Evolutionary conservation across 2,797 vertebrate species (phyloP).

Genomic region (Odontamblyopus lacepedii): DNA sequence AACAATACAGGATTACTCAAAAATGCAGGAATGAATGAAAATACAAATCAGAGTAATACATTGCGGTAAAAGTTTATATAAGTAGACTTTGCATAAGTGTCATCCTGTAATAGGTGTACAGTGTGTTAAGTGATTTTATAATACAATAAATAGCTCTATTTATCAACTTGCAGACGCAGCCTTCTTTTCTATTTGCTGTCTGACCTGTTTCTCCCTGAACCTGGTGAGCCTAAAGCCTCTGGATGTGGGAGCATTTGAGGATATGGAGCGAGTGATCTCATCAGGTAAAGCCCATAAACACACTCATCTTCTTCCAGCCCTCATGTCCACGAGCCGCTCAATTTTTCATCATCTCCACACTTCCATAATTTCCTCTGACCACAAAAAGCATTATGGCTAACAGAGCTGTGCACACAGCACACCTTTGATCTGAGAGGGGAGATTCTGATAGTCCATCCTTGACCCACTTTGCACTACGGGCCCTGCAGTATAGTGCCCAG

Average conservation of each 20-base stretch:
- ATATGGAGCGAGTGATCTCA: slow-evolving; percentile 39
- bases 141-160: neutral
- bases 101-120: neutral
- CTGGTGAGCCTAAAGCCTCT: neutral
- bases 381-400: slow-evolving; percentile 39
- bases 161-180: neutral
- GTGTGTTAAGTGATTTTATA: neutral
- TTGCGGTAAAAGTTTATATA: neutral
- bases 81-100: neutral
- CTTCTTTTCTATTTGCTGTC: slow-evolving; percentile 5
- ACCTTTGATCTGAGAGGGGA: slow-evolving; percentile 46
- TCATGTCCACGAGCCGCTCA: slow-evolving; percentile 42
- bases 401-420: slow-evolving; percentile 17
- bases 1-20: neutral
- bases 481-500: slow-evolving; percentile 47
- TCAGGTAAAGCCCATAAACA: slow-evolving; percentile 45
- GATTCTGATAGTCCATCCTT: slow-evolving; percentile 56
- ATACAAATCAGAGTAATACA: neutral
- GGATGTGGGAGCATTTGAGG: slow-evolving; percentile 28
- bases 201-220: slow-evolving; percentile 11
- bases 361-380: slow-evolving; percentile 48
- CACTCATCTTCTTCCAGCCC: slow-evolving; percentile 34
- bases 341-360: slow-evolving; percentile 45
- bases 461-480: slow-evolving; percentile 62
- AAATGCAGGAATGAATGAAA: neutral